Evolutionary conservation across 1,140 invertebrate genomes (phyloP).

Genomic region (Drosophila kikkawai): DNA sequence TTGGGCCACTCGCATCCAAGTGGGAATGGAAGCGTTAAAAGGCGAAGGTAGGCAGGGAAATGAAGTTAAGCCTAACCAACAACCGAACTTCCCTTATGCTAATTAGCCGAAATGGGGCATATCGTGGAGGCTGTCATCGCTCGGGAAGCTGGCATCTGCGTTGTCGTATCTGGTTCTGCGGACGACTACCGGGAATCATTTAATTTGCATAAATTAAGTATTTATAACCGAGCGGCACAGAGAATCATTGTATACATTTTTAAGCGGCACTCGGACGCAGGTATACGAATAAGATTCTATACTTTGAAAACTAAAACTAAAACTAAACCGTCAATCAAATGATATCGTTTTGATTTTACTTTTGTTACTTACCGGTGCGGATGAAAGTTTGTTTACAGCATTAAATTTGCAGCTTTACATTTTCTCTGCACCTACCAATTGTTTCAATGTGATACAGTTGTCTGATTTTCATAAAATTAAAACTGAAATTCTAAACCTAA

Average conservation of each 20-base stretch:
- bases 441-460: too few species aligned
- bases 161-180: neutral
- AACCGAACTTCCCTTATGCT: constrained; percentile 14
- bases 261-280: neutral
- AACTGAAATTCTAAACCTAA: too few species aligned
- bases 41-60: constrained; percentile 2
- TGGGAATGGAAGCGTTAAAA: constrained; percentile 1
- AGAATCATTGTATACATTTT: constrained; percentile 7
- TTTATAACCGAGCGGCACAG: neutral
- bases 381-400: neutral
- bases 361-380: neutral
- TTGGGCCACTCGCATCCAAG: constrained; percentile 2
- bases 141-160: constrained; percentile 2
- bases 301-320: neutral
- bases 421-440: too few species aligned
- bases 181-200: constrained; percentile 12
- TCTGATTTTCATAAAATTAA: too few species aligned
- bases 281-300: neutral
- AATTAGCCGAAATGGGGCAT: constrained; percentile 7
- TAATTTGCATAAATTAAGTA: constrained; percentile 17
- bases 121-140: neutral
- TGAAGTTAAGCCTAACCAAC: constrained; percentile 11
- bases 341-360: neutral
- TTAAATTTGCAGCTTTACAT: neutral
- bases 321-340: neutral